A percentile compares a stretch with the other conserved stretches of the same genome.
Conservation (phyloP, 2,797 vertebrate genomes). For the Epinephelus coioides region DNA sequence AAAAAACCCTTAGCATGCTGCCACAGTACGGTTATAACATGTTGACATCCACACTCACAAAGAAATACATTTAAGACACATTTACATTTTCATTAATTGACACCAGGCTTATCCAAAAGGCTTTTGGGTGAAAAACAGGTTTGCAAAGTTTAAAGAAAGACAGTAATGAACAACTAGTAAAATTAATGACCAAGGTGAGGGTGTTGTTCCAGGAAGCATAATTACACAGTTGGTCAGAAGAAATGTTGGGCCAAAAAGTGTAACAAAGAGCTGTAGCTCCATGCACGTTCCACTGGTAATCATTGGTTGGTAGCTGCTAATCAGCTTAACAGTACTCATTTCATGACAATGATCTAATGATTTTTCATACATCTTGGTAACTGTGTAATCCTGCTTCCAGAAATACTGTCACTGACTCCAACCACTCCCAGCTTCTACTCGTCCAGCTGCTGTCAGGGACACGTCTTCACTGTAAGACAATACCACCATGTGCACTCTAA, state of each 20-base stretch:
- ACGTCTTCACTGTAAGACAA: slow-evolving; percentile 22
- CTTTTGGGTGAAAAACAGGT: slow-evolving; percentile 8
- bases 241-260: background rate
- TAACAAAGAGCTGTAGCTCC: background rate
- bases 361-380: background rate
- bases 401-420: slow-evolving; percentile 30
- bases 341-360: background rate
- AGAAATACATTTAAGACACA: slow-evolving; percentile 33
- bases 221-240: slow-evolving; percentile 32
- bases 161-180: slow-evolving; percentile 12
- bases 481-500: slow-evolving; percentile 40
- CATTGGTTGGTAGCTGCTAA: background rate
- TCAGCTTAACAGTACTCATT: background rate
- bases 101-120: background rate
- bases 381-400: slow-evolving; percentile 48
- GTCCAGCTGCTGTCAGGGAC: slow-evolving; percentile 40
- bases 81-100: slow-evolving; percentile 14
- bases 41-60: slow-evolving; percentile 16
- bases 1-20: background rate
- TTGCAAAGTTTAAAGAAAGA: slow-evolving; percentile 7
- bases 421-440: slow-evolving; percentile 42
- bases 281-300: background rate
- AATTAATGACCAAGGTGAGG: background rate
- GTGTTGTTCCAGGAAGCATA: slow-evolving; percentile 30
- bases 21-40: slow-evolving; percentile 4